Conservation (phyloP, 2,797 vertebrate genomes). For the Chanos chanos region DNA sequence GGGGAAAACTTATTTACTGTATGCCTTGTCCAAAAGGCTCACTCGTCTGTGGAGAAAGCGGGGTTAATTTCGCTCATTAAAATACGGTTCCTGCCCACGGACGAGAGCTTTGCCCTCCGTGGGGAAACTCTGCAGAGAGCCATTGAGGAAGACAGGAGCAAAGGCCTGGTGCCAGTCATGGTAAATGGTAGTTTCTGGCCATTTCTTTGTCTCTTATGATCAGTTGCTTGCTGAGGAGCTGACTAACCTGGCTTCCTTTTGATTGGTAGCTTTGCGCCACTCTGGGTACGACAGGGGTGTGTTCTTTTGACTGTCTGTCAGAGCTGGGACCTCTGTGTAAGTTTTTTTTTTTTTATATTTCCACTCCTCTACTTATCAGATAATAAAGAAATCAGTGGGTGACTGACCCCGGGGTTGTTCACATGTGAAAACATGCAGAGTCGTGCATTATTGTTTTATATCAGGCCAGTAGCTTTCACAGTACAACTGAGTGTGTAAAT, state of each 20-base stretch:
- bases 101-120: constrained; percentile 84
- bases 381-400: too few species aligned
- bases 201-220: background rate
- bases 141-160: constrained; percentile 81
- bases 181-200: constrained; percentile 56
- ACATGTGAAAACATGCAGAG: too few species aligned
- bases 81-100: constrained; percentile 85
- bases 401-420: too few species aligned
- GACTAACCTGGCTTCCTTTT: too few species aligned
- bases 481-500: too few species aligned
- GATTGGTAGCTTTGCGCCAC: constrained; percentile 85
- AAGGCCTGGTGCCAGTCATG: constrained; percentile 87
- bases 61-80: constrained; percentile 94
- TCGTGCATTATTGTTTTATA: too few species aligned
- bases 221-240: background rate
- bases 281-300: constrained; percentile 90
- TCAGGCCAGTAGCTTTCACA: too few species aligned
- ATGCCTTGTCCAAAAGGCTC: constrained; percentile 86
- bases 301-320: constrained; percentile 87
- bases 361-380: background rate
- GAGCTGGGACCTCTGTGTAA: constrained; percentile 92
- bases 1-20: background rate
- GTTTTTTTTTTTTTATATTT: constrained; percentile 44
- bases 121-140: constrained; percentile 83
- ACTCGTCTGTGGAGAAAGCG: constrained; percentile 95